Percentiles rank a stretch among this genome's conserved stretches.
Conservation (phyloP, 37 sponge, comb jelly and placozoan genomes). For the Oscarella lobularis region DNA sequence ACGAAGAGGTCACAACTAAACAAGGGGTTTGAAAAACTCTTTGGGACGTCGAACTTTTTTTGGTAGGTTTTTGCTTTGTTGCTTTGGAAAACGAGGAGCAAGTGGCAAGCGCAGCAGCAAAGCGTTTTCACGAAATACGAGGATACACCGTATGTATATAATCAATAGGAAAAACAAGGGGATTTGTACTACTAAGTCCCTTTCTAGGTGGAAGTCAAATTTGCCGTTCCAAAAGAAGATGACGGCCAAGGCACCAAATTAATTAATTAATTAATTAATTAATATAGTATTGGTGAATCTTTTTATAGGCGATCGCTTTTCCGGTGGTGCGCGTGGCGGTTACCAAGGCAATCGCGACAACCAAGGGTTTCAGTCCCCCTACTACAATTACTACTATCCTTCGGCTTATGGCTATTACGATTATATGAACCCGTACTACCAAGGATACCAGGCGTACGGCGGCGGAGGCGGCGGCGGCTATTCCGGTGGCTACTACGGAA, state of each 20-base stretch:
- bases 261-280: conserved; percentile 3
- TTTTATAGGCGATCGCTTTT: background rate
- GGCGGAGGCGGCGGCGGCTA: background rate
- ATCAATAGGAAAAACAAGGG: background rate
- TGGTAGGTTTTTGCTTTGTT: background rate
- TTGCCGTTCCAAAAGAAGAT: no score
- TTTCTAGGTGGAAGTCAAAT: background rate
- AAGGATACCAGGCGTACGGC: background rate
- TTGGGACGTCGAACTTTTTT: no score
- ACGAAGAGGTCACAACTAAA: background rate
- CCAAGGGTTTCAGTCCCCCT: background rate
- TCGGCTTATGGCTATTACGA: background rate
- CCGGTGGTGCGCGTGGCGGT: background rate
- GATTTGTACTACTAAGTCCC: background rate
- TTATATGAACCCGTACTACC: background rate
- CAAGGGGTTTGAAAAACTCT: no score
- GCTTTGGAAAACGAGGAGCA: background rate
- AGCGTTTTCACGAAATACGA: background rate
- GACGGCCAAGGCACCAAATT: no score
- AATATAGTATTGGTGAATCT: no score
- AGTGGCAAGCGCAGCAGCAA: background rate
- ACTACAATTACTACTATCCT: no score
- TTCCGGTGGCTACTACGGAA: background rate
- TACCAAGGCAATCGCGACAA: background rate
- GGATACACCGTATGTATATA: background rate